Conservation (phyloP, 1,140 invertebrate species). For the Bombus superbus region DNA sequence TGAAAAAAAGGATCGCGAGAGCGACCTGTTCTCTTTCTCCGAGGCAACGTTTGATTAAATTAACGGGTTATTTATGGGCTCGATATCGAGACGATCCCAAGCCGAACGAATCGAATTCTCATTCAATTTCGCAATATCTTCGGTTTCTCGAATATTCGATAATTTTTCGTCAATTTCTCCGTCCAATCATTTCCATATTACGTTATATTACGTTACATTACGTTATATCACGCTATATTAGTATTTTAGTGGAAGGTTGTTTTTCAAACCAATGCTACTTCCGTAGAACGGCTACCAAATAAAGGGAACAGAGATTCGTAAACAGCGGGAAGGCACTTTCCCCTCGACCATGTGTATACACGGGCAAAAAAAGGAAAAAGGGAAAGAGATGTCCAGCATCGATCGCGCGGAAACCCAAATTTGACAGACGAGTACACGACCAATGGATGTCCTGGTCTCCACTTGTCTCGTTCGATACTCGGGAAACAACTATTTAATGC, state of each 20-base stretch:
- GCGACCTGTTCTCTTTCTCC: background rate
- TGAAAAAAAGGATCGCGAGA: background rate
- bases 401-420: conserved; percentile 13
- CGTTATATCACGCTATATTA: too few relatives aligned
- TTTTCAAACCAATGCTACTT: background rate
- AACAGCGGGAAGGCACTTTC: background rate
- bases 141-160: too few relatives aligned
- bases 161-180: too few relatives aligned
- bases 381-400: background rate
- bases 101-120: too few relatives aligned
- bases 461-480: background rate
- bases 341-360: background rate
- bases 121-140: too few relatives aligned
- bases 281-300: too few relatives aligned
- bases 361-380: background rate
- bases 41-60: background rate
- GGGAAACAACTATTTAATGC: conserved; percentile 46
- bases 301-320: background rate
- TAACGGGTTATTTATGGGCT: background rate
- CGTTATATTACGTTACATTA: too few relatives aligned
- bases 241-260: background rate
- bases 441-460: background rate
- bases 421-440: background rate
- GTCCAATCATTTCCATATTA: too few relatives aligned
- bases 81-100: too few relatives aligned